Conservation (phyloP, 30 jellyfish, hydroid and myxozoan species). For the Hydractinia symbiolongicarpus region DNA sequence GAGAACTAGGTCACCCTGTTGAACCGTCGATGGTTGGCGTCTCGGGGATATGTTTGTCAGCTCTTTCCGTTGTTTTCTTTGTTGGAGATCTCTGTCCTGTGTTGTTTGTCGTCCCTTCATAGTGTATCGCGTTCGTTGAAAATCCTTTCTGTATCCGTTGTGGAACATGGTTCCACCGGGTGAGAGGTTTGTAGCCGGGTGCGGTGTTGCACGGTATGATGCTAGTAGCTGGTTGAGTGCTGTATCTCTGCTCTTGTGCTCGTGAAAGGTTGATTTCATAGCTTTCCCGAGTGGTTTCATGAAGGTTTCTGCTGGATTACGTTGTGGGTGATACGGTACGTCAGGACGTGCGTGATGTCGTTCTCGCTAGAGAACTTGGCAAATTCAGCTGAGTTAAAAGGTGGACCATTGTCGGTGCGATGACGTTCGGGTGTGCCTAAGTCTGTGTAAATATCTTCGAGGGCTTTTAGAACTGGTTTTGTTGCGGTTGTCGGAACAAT, state of each 20-base stretch:
- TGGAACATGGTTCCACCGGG: too few species aligned
- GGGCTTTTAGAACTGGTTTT: constrained; percentile 23
- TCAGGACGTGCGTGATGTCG: not conserved
- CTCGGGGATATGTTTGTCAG: constrained; percentile 15
- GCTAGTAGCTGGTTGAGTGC: too few species aligned
- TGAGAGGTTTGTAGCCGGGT: too few species aligned
- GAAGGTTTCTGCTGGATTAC: constrained; percentile 15
- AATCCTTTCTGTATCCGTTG: too few species aligned
- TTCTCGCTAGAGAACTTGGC: not conserved
- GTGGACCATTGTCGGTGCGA: constrained; percentile 16
- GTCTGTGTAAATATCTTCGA: not conserved
- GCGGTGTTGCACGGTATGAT: too few species aligned
- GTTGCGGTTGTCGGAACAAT: not conserved
- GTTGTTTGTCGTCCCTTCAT: too few species aligned
- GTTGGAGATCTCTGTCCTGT: too few species aligned
- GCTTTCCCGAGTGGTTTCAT: constrained; percentile 8
- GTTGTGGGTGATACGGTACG: constrained; percentile 2
- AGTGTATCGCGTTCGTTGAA: too few species aligned
- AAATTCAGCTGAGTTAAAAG: not conserved
- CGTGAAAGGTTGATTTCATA: not conserved
- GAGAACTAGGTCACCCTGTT: too few species aligned
- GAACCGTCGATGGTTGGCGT: too few species aligned
- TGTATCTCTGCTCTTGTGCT: not conserved
- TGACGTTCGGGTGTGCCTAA: constrained; percentile 4
- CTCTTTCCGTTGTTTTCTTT: too few species aligned